Evolutionary conservation across 37 sponge, comb jelly and placozoan genomes (phyloP).

Genomic region (Spongilla lacustris): DNA sequence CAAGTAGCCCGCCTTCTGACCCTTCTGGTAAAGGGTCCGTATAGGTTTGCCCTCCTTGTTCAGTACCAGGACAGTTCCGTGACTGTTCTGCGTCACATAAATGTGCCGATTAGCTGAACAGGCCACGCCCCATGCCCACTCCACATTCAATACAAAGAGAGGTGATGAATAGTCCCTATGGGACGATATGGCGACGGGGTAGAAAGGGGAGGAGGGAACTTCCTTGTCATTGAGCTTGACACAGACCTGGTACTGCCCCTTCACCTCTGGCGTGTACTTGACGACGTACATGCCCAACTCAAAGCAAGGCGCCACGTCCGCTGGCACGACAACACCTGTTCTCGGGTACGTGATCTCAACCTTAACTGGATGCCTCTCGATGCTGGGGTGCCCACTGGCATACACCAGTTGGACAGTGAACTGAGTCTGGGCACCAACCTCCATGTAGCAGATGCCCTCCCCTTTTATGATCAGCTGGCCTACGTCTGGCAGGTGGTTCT

Average conservation of each 20-base stretch:
- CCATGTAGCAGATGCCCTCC: background rate
- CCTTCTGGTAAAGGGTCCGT: constrained; percentile 20
- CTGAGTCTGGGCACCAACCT: constrained; percentile 5
- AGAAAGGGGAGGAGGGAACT: constrained; percentile 7
- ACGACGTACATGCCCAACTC: constrained; percentile 25
- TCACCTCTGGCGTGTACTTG: constrained; percentile 6
- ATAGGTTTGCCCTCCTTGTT: constrained; percentile 29
- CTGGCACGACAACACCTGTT: background rate
- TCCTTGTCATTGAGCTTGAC: constrained; percentile 1
- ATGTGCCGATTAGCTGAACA: constrained; percentile 1
- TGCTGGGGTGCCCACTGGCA: background rate
- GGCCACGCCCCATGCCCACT: constrained; percentile 50
- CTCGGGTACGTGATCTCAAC: constrained; percentile 22
- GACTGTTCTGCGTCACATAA: constrained; percentile 20
- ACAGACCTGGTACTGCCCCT: constrained; percentile 29
- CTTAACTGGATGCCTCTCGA: background rate
- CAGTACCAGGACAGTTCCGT: constrained; percentile 7
- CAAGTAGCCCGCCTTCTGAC: constrained; percentile 23
- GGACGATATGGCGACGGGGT: background rate
- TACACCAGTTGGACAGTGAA: background rate
- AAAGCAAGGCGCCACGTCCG: background rate
- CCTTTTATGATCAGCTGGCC: background rate
- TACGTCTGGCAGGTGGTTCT: background rate
- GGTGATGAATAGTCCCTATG: background rate
- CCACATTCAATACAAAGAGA: background rate